Base-by-base conservation (phyloP, 1,140 invertebrate genomes). In the Drosophila setifemur region DNA sequence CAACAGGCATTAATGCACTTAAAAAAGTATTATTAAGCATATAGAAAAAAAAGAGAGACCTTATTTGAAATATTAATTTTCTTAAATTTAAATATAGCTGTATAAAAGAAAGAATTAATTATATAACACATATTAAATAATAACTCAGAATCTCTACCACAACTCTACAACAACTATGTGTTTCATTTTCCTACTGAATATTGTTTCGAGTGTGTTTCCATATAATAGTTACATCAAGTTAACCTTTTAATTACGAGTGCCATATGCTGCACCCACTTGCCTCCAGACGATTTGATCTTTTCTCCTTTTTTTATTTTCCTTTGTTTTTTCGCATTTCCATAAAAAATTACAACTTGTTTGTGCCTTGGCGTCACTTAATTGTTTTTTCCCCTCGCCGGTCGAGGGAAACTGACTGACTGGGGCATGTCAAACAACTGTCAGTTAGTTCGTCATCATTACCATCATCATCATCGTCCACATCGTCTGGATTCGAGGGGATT, bases 381-480 rank as follows among this genome's bases (percentile, higher is more conserved):
- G 81, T 73, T 85, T 73, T 85, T 86, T 53, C 57, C 31, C 57
- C 55, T 45, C 43, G 45, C 60, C 44, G 37, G 35, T 21, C 31
- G 5, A 48, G 6, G 2, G 14, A n/a, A 43, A 29, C n/a, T n/a
- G 40, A 79, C 79, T 79, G 79, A 83, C 78, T 83, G 78, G 79
- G 78, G 67, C 79, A 86, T 75, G 82, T 86, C 81, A 86, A 86
- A 81, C 81, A 86, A 86, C 81, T 86, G 81, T 86, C 81, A 85
- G 81, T 81, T 76, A 54, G 77, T 83, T 83, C 78, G 71, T 79
- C 77, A 81, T 78, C 75, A 73, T 73, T 69, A 77, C 42, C 67
- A 72, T 44, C 73, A 48, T 23, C 49, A 37, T 31, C 29, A 60
- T 42, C 31, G n/a, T 35, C 35, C 49, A 3, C 48, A 37, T 26